These are phyloP conservation scores for Gallinago paraguaiae DNA, from an alignment of 2,113 vertebrate genomes.

Conservation along the genomic window DNA sequence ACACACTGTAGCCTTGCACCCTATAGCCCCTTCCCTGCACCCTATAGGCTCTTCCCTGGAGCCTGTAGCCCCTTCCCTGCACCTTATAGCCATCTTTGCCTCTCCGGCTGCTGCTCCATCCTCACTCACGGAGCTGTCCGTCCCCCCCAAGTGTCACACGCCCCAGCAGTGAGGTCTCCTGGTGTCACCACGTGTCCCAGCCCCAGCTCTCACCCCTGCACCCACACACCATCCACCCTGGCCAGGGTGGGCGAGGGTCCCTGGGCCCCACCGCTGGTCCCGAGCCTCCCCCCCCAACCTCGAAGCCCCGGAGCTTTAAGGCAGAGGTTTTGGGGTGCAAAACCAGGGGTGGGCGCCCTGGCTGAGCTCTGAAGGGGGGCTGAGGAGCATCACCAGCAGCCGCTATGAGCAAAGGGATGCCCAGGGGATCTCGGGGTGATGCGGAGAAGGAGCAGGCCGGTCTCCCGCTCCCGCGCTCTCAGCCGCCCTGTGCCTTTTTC, in stretches of 20 bases:
- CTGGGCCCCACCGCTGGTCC: background rate
- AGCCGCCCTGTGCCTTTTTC: rapidly evolving
- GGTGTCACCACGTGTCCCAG: background rate
- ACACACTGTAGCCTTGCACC: no score
- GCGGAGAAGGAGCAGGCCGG: rapidly evolving
- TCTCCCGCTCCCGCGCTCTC: rapidly evolving
- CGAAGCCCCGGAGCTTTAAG: background rate
- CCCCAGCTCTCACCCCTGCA: no score
- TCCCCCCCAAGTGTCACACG: background rate
- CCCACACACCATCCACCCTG: background rate
- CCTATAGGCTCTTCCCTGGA: background rate
- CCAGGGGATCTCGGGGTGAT: background rate
- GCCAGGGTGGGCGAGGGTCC: background rate
- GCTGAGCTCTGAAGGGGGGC: background rate
- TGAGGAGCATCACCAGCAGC: no score
- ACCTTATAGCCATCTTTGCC: no score
- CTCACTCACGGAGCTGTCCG: no score
- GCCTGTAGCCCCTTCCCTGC: background rate
- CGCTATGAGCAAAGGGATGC: rapidly evolving
- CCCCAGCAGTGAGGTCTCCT: background rate
- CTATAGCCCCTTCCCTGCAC: background rate
- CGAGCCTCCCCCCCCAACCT: no score
- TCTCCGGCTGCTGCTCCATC: background rate
- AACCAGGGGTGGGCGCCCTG: no score
- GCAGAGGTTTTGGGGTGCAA: background rate